Conservation (phyloP, 2,888 invertebrate species). For the Pachymerium ferrugineum region DNA sequence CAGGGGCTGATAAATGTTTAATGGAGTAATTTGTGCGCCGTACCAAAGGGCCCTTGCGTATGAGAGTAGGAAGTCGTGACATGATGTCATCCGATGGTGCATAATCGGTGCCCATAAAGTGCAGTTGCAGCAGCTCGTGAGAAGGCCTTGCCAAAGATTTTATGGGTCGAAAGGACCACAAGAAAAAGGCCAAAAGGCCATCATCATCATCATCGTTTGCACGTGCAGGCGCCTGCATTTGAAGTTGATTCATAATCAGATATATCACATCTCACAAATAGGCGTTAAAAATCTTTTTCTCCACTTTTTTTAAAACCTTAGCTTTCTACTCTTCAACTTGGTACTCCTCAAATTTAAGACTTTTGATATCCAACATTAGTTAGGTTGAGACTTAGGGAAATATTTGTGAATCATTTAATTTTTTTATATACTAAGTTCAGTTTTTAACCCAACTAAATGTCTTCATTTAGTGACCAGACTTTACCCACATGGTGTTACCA, state of each 20-base stretch:
- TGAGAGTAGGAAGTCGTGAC: conserved; percentile 4
- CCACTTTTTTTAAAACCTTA: too few species aligned
- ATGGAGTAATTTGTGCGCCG: not conserved
- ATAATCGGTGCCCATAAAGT: conserved; percentile 8
- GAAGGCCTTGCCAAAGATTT: conserved; percentile 4
- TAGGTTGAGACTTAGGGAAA: too few species aligned
- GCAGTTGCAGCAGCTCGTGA: not conserved
- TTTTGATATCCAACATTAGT: too few species aligned
- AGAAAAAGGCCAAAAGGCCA: conserved; percentile 2
- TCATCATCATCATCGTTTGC: not conserved
- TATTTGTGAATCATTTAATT: too few species aligned
- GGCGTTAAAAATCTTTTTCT: not conserved
- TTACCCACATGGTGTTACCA: too few species aligned
- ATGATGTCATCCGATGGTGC: conserved; percentile 9
- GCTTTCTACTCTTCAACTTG: too few species aligned
- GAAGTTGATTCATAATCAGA: not conserved
- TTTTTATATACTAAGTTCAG: too few species aligned
- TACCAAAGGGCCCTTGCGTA: not conserved
- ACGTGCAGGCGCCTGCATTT: not conserved
- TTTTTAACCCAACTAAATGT: too few species aligned
- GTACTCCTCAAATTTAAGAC: too few species aligned
- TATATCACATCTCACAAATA: too few species aligned
- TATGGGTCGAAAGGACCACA: not conserved
- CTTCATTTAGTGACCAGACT: too few species aligned
- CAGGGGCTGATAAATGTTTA: not conserved